phyloP scores from a whole-genome alignment of 92 coral and sea anemone genomes.

The Phenganax marumi region DNA sequence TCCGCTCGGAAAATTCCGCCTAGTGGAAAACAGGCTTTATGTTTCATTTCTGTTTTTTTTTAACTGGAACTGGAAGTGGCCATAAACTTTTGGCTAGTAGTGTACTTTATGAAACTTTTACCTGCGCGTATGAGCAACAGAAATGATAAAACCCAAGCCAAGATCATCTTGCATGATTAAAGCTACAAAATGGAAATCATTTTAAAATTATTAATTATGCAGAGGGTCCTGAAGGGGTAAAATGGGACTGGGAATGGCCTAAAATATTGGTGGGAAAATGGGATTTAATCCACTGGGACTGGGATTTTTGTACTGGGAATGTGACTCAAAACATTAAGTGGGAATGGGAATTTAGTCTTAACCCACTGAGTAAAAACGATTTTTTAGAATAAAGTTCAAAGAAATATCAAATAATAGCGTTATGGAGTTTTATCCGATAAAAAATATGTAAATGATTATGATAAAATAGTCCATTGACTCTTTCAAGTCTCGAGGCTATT shows the following conservation, averaged over 20 bases:
- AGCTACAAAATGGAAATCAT: neutral
- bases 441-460: too few species aligned
- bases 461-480: neutral
- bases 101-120: neutral
- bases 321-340: slow-evolving; percentile 29
- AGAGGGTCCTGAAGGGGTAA: slow-evolving; percentile 39
- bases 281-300: slow-evolving; percentile 38
- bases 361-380: neutral
- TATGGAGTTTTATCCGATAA: too few species aligned
- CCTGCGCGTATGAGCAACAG: slow-evolving; percentile 24
- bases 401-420: too few species aligned
- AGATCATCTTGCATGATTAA: slow-evolving; percentile 37
- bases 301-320: neutral
- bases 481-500: neutral
- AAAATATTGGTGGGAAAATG: slow-evolving; percentile 45
- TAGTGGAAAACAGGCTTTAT: too few species aligned
- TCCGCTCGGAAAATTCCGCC: too few species aligned
- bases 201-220: neutral
- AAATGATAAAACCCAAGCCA: slow-evolving; percentile 3
- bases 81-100: too few species aligned
- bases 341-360: slow-evolving; percentile 39
- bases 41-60: too few species aligned
- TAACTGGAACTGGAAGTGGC: too few species aligned
- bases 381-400: neutral
- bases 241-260: slow-evolving; percentile 52